Percentiles rank a stretch among this genome's conserved stretches.
These are phyloP conservation scores for Cryptophagus acutangulus DNA, from an alignment of 2,888 invertebrate genomes.

Conservation along the genomic window DNA sequence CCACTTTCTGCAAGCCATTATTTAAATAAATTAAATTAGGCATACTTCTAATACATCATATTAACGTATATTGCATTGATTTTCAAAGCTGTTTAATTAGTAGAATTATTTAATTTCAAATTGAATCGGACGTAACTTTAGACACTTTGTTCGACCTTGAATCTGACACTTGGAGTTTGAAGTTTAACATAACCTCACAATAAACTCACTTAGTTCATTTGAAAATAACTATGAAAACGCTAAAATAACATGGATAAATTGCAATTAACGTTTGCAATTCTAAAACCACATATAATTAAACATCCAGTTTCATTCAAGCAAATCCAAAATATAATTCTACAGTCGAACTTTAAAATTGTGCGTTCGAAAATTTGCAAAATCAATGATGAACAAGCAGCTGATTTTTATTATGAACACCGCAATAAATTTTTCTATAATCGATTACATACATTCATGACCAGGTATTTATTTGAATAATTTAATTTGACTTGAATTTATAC, in stretches of 20 bases:
- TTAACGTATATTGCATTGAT: too few relatives aligned
- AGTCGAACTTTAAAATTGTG: slow-evolving; percentile 68
- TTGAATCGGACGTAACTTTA: too few relatives aligned
- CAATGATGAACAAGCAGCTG: slow-evolving; percentile 58
- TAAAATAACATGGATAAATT: slow-evolving; percentile 40
- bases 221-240: background rate
- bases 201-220: background rate
- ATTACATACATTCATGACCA: slow-evolving; percentile 74
- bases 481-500: background rate
- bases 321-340: slow-evolving; percentile 62
- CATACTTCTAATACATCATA: too few relatives aligned
- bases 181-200: background rate
- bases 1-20: too few relatives aligned
- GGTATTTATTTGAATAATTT: slow-evolving; percentile 49
- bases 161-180: too few relatives aligned
- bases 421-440: slow-evolving; percentile 80
- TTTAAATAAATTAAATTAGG: too few relatives aligned
- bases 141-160: too few relatives aligned
- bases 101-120: too few relatives aligned
- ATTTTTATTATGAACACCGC: slow-evolving; percentile 79
- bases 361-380: slow-evolving; percentile 62
- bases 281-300: slow-evolving; percentile 81
- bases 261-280: slow-evolving; percentile 76
- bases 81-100: too few relatives aligned
- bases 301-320: slow-evolving; percentile 67